Base-by-base conservation (phyloP, 2,797 vertebrate genomes). In the Chaetophractus vellerosus region DNA sequence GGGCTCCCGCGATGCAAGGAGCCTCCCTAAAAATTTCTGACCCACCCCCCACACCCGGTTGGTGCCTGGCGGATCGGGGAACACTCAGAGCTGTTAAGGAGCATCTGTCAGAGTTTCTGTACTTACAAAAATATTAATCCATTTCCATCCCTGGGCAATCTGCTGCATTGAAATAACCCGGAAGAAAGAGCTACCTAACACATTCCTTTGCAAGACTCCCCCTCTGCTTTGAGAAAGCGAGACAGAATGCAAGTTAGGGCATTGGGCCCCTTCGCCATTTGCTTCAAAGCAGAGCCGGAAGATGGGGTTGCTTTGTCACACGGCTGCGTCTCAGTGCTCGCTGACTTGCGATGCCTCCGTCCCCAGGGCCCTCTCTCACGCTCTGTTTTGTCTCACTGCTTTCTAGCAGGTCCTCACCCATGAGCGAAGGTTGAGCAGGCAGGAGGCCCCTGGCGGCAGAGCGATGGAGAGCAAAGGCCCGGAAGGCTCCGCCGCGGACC, bases 331-430 rank as follows among this genome's bases (percentile, higher is more conserved):
- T 59, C 94, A 93, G 88, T 81, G 96, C 78, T 59, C 16, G 26
- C 28, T 21, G 66, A 68, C 66, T 19, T 23, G 61, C 23, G 7
- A 31, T 19, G 33, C 16, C 95, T 94, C 9, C 96, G 88, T 68
- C 97, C 97, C 96, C 97, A 97, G 31, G n/a, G 5, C 96, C 92
- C 97, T 96, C 96, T 98, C 98, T 98, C 97, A 99, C 97, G 93
- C 95, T 98, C 97, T 98, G 92, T 99, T 96, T 55, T 99, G 98
- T 99, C 98, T 99, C 97, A 97, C 98, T 99, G 98, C 99, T 98
- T 98, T 74, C 98, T 98, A 98, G 98, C 98, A 99, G 99, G 99
- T 99, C 97, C 97, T 98, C 98, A 97, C 95, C 99, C 98, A 98
- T 99, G 98, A 98, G 97, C 96, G 98, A 99, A 98, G 98, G 98